Evolutionary conservation across 2,113 vertebrate genomes (phyloP).

Genomic region (Balaenoptera acutorostrata): DNA sequence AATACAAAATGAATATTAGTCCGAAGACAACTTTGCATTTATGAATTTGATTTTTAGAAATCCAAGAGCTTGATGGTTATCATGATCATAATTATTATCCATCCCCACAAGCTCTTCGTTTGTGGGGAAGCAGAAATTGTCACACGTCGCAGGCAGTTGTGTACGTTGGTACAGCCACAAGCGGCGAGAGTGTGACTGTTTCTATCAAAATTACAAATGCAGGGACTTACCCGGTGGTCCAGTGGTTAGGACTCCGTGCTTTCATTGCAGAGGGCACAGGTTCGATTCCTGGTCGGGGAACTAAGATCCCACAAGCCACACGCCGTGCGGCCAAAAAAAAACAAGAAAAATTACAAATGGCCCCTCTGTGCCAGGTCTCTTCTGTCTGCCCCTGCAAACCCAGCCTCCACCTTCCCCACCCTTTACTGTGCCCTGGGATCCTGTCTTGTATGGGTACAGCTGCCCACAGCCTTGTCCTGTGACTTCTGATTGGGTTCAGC

Average conservation of each 20-base stretch:
- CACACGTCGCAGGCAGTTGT: accelerated
- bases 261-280: background rate
- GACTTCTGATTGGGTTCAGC: background rate
- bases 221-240: background rate
- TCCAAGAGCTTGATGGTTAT: background rate
- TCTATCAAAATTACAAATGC: background rate
- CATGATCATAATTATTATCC: background rate
- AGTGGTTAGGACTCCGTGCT: background rate
- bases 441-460: background rate
- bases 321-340: background rate
- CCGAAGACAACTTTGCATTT: background rate
- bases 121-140: background rate
- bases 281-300: background rate
- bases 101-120: background rate
- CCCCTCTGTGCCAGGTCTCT: background rate
- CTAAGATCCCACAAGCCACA: background rate
- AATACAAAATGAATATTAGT: background rate
- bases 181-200: background rate
- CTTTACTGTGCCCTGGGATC: background rate
- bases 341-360: background rate
- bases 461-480: background rate
- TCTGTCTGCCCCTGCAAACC: background rate
- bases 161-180: background rate
- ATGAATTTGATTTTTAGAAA: background rate
- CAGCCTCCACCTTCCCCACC: background rate